Evolutionary conservation across 2,113 vertebrate genomes (phyloP).

Genomic region (Panthera leo): DNA sequence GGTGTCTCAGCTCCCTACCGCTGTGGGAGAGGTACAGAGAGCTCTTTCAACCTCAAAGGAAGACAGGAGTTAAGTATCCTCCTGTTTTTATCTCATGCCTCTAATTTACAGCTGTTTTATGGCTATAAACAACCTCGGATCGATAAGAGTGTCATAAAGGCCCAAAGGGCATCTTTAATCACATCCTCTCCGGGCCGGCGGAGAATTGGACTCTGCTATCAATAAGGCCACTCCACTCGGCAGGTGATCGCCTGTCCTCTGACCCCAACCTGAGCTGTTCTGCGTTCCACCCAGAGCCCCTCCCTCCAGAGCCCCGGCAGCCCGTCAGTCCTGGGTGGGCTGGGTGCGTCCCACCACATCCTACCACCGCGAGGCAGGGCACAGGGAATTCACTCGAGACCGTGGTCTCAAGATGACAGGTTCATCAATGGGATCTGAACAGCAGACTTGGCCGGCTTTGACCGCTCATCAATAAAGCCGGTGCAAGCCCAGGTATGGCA

Average conservation of each 20-base stretch:
- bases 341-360: not conserved
- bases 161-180: conserved; percentile 60
- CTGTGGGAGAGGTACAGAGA: fast-evolving
- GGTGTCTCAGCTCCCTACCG: not conserved
- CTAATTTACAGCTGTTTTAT: conserved; percentile 72
- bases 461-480: not conserved
- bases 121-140: conserved; percentile 74
- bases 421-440: not conserved
- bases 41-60: not conserved
- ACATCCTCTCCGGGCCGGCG: conserved; percentile 24
- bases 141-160: conserved; percentile 58
- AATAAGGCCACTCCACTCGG: not conserved
- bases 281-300: not conserved
- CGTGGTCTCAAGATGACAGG: not conserved
- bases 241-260: not conserved
- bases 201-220: conserved; percentile 15
- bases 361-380: fast-evolving
- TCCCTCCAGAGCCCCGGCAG: fast-evolving
- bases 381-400: not conserved
- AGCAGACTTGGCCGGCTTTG: not conserved
- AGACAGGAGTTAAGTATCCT: not conserved
- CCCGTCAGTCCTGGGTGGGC: not conserved
- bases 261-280: not conserved
- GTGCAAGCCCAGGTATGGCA: not conserved
- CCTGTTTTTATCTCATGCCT: conserved; percentile 47